A percentile compares a stretch with the other conserved stretches of the same genome.
phyloP scores from a whole-genome alignment of 2,113 vertebrate genomes.

The Hippocampus barbouri region DNA sequence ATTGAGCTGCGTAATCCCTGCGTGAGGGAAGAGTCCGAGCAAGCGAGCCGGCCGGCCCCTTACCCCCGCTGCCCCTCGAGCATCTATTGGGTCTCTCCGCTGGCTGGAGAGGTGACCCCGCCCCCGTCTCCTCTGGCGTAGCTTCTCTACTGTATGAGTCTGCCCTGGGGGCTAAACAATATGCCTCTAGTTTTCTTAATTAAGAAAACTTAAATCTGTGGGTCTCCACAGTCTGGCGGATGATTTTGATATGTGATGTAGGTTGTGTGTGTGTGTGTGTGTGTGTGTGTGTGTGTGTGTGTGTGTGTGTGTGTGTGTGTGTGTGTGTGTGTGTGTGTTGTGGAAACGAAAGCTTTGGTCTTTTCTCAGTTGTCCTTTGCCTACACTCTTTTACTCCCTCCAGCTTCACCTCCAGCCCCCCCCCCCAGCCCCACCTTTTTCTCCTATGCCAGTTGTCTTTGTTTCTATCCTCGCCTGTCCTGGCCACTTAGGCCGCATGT shows the following conservation, averaged over 20 bases:
- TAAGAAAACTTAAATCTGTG: conserved; percentile 51
- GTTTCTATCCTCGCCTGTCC: neutral
- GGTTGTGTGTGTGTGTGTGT: neutral
- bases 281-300: too few species aligned
- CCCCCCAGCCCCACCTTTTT: neutral
- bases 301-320: too few species aligned
- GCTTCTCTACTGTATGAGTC: conserved; percentile 75
- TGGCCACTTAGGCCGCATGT: neutral
- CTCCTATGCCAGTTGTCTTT: neutral
- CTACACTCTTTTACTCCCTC: neutral
- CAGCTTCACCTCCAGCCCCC: neutral
- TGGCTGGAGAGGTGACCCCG: conserved; percentile 44
- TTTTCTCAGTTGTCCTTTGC: conserved; percentile 1
- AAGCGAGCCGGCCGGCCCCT: neutral
- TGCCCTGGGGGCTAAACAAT: conserved; percentile 75
- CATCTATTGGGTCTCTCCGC: conserved; percentile 31
- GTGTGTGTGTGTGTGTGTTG: neutral
- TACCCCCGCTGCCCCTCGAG: conserved; percentile 10
- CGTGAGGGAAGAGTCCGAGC: conserved; percentile 43
- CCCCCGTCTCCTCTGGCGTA: conserved; percentile 54
- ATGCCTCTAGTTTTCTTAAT: conserved; percentile 68
- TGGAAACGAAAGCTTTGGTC: neutral
- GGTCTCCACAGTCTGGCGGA: conserved; percentile 6
- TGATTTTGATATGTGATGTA: neutral
- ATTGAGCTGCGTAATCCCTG: conserved; percentile 71